A percentile compares a stretch with the other conserved stretches of the same genome.
phyloP scores from a whole-genome alignment of 2,797 vertebrate species.

The Bradypodion ventrale region DNA sequence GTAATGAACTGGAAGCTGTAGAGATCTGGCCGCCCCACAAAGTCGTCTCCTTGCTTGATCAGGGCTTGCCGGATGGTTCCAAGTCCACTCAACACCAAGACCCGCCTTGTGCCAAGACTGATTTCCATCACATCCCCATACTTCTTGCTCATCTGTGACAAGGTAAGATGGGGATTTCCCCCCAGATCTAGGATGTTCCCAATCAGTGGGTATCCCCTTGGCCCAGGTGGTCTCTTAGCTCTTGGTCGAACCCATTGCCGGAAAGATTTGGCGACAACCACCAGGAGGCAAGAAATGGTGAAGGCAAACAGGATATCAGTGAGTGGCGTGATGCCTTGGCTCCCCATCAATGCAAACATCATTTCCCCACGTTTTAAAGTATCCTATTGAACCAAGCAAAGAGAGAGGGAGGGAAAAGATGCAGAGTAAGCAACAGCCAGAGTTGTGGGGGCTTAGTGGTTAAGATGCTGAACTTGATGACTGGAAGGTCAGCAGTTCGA shows the following conservation, averaged over 20 bases:
- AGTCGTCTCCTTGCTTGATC: conserved; percentile 87
- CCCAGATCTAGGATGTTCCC: conserved; percentile 80
- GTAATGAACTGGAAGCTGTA: conserved; percentile 75
- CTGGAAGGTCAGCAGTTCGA: too few species aligned
- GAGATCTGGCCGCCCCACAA: conserved; percentile 86
- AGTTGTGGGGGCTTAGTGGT: rapidly evolving
- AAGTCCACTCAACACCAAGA: conserved; percentile 86
- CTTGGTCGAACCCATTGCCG: conserved; percentile 77
- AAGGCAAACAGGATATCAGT: conserved; percentile 80
- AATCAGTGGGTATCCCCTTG: conserved; percentile 83
- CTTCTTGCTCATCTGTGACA: conserved; percentile 80
- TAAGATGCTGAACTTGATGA: too few species aligned
- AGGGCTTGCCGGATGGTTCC: conserved; percentile 87
- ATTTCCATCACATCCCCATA: conserved; percentile 87
- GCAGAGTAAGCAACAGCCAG: not conserved
- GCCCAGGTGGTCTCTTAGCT: conserved; percentile 82
- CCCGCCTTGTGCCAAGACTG: conserved; percentile 84
- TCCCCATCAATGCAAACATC: not conserved
- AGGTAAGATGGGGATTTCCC: conserved; percentile 80
- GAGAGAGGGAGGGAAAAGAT: not conserved
- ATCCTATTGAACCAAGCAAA: conserved; percentile 13
- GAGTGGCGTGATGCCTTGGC: conserved; percentile 65
- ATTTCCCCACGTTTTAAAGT: not conserved
- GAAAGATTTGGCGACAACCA: conserved; percentile 74
- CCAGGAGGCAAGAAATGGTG: conserved; percentile 73